Evolutionary conservation across 1,140 invertebrate species (phyloP), one percentile per base, ranked within the genome.

Genomic region (Euwallacea fornicatus): DNA sequence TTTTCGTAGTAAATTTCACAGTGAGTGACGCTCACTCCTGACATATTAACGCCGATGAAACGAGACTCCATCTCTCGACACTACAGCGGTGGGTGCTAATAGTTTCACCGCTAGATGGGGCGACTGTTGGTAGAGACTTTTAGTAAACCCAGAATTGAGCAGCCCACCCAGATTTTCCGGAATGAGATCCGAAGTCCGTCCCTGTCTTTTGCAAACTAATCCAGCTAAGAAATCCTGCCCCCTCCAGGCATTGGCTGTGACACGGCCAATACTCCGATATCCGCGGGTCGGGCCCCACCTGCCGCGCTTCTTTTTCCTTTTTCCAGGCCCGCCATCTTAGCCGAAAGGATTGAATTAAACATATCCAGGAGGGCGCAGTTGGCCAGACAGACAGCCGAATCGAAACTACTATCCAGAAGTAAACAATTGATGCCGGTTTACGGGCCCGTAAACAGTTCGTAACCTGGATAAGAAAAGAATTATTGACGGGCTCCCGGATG

Each of bases 231-330:
- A 63, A 64, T 64, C 55, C 69, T 10, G n/a, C 69, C 61, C 69
- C 21, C 69, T 64, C 69, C 54, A 44, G 53, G 71, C 71, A 73
- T 73, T 73, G 71, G 71, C 66, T 73, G 71, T 64, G 65, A 73
- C 71, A 73, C 66, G 66, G 66, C 71, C 71, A 73, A 73, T 73
- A 73, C 71, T 73, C 71, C 66, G 59, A 73, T 67, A 67, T 67
- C 71, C 66, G 71, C 71, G 55, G 42, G 46, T 60, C 43, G 33
- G 9, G 44, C 63, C 47, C 64, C 54, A 69, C 71, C 71, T 68
- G 66, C 33, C 66, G n/a, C 16, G 66, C 13, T 73, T 69, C 62
- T 63, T 73, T 72, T 73, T 67, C 67, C 42, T 73, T 73, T 69
- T 68, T 73, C 50, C 54, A 56, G n/a, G 47, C 10, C 13, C 69